Conservation (phyloP, 2,888 invertebrate genomes). For the Xylophagus ater region DNA sequence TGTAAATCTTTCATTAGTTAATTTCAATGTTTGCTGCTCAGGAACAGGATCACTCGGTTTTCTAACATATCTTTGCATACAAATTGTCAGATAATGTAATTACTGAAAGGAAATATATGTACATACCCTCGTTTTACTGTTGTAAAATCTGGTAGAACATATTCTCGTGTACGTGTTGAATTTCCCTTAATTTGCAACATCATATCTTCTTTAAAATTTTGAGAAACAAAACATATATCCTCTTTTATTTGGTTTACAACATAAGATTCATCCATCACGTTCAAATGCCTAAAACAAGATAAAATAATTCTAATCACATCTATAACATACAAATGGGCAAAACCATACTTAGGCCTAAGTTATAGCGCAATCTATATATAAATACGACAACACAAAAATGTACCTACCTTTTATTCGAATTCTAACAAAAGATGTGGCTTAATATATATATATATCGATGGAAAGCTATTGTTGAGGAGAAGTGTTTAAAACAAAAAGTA, state of each 20-base stretch:
- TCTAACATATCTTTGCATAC: conserved; percentile 5
- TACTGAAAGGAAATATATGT: background rate
- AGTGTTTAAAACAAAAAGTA: too few species aligned
- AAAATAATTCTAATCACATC: too few species aligned
- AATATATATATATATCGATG: too few species aligned
- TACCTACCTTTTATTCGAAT: too few species aligned
- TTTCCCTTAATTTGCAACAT: conserved; percentile 49
- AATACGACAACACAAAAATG: too few species aligned
- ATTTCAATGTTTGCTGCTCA: conserved; percentile 65
- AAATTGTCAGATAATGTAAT: background rate
- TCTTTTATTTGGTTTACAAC: conserved; percentile 98
- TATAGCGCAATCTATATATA: background rate
- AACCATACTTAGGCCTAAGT: conserved; percentile 3
- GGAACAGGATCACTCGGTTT: conserved; percentile 17
- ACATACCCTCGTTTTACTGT: conserved; percentile 67
- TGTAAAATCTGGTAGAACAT: conserved; percentile 93
- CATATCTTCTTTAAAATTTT: conserved; percentile 73
- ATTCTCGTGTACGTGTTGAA: conserved; percentile 72
- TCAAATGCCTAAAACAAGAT: conserved; percentile 58
- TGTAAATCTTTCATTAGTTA: conserved; percentile 89
- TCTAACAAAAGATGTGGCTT: too few species aligned
- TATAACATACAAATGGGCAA: too few species aligned
- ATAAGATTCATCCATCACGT: conserved; percentile 98
- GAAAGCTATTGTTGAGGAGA: too few species aligned
- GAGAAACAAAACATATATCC: conserved; percentile 88